phyloP scores from a whole-genome alignment of 2,113 vertebrate genomes.

The Gracilinanus agilis region DNA sequence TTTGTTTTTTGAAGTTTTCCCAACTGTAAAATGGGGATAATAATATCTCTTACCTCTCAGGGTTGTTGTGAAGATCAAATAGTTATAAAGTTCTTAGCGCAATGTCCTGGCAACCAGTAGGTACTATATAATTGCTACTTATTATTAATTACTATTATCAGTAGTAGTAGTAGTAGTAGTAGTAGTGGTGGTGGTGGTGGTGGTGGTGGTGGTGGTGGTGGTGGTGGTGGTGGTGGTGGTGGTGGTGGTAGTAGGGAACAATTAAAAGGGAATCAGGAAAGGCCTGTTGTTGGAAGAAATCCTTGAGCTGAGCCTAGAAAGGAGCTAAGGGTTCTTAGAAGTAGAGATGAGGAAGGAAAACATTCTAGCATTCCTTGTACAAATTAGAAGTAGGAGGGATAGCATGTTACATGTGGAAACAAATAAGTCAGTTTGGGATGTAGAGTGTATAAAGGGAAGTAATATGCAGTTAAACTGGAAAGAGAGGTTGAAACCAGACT shows the following conservation, averaged over 20 bases:
- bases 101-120: background rate
- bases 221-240: too few species aligned
- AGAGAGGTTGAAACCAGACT: background rate
- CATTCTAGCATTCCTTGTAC: background rate
- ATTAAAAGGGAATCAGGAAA: background rate
- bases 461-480: background rate
- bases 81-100: background rate
- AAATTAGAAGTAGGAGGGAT: background rate
- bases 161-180: too few species aligned
- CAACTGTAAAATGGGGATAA: background rate
- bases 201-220: too few species aligned
- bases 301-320: background rate
- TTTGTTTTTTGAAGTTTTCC: background rate
- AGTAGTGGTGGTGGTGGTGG: too few species aligned
- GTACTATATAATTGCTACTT: background rate
- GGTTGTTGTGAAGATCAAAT: background rate
- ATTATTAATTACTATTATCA: background rate
- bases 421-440: background rate
- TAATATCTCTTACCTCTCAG: background rate
- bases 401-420: too few species aligned
- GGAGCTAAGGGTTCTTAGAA: background rate
- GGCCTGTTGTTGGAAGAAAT: background rate
- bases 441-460: background rate
- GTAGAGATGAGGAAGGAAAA: background rate
- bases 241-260: too few species aligned